Conservation (phyloP, 2,888 invertebrate species). For the Podotricha telesiphe region DNA sequence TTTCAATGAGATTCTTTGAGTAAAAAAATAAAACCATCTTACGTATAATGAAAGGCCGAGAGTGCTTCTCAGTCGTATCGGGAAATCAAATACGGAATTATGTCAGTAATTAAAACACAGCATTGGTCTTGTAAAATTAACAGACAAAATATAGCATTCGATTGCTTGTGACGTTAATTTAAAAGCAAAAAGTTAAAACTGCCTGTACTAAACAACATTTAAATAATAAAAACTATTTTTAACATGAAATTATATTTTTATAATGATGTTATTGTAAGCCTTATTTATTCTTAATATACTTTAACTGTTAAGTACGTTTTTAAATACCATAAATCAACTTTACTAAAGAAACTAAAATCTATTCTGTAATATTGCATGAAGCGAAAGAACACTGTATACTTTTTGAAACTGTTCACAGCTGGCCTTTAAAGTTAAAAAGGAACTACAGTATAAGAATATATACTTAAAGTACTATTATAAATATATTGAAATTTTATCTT, state of each 20-base stretch:
- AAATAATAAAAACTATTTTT: too few species aligned
- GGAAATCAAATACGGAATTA: constrained; percentile 1
- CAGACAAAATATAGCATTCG: neutral
- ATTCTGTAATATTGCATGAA: neutral
- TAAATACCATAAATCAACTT: too few species aligned
- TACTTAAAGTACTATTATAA: too few species aligned
- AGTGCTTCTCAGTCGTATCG: constrained; percentile 1
- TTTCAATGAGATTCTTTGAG: neutral
- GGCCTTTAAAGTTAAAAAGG: neutral
- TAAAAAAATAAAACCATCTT: neutral
- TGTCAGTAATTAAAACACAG: neutral
- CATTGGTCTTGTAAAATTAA: neutral
- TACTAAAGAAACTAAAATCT: neutral
- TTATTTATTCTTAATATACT: neutral
- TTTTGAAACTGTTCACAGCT: neutral
- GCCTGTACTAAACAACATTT: too few species aligned
- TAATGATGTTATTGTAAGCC: neutral
- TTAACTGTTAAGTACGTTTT: neutral
- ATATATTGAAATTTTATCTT: neutral
- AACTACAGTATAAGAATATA: too few species aligned
- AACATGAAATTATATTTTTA: too few species aligned
- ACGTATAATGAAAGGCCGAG: constrained; percentile 8
- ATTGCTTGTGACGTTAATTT: neutral
- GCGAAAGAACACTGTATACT: neutral
- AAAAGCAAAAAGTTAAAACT: too few species aligned